A percentile compares a stretch with the other conserved stretches of the same genome.
Conservation (phyloP, 2,797 vertebrate genomes). For the Uromys caudimaculatus region DNA sequence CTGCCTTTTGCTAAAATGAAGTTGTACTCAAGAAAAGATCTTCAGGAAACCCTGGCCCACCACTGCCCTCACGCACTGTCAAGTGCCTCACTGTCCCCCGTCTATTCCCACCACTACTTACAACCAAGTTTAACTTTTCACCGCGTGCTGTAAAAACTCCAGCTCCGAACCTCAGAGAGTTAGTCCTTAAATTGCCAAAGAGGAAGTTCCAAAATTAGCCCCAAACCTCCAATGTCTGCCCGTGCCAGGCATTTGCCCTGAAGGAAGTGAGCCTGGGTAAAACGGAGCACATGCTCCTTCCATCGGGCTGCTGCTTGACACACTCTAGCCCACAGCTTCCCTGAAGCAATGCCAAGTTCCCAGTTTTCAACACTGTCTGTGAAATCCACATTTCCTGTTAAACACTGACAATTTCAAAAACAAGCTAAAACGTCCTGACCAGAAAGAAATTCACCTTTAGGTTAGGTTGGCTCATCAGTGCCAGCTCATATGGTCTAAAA, state of each 20-base stretch:
- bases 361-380: background rate
- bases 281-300: background rate
- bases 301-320: background rate
- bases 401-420: slow-evolving; percentile 15
- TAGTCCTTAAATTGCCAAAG: background rate
- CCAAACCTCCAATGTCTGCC: background rate
- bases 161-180: background rate
- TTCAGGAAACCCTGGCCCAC: background rate
- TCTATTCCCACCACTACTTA: background rate
- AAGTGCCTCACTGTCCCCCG: background rate
- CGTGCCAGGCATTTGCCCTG: background rate
- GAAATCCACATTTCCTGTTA: background rate
- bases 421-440: background rate
- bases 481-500: background rate
- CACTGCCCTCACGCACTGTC: rapidly evolving
- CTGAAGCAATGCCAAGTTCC: background rate
- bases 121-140: background rate
- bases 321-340: background rate
- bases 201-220: background rate
- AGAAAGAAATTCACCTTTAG: background rate
- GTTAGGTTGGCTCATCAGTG: background rate
- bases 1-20: background rate
- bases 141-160: background rate
- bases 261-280: background rate
- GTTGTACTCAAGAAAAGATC: background rate